Evolutionary conservation across 1,140 invertebrate species (phyloP), one percentile per base, ranked within the genome.

Genomic region (Drosophila equinoxialis): DNA sequence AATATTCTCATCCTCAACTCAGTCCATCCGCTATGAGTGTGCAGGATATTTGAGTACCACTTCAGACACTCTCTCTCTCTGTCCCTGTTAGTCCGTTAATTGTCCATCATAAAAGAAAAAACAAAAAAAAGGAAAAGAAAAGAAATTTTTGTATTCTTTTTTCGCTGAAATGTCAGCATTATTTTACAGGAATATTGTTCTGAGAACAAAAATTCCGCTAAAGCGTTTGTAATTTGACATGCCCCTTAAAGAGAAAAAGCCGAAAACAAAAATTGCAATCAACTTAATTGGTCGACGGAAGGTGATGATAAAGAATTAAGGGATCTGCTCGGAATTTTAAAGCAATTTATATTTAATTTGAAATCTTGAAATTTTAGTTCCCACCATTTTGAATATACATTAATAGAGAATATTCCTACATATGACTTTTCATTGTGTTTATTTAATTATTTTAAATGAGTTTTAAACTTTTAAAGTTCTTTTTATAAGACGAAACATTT

Each of bases 11-110:
- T 54, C 58, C 51, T 35, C 14, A 26, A 14, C 23, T n/a, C 11
- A 30, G 26, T 61, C 37, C 69, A 73, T 71, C 66, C 71, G 76
- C 79, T 77, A 76, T 79, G 83, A 86, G 83, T 79, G 39, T 87
- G 84, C 83, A 86, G 83, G 83, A 86, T 87, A 76, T 71, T 79
- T 65, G 74, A 77, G 75, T 62, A 77, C 75, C 75, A 59, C 75
- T 77, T 65, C 57, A 81, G 71, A 35, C 65, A 48, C 67, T 55
- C 26, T 33, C 20, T 23, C 62, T 42, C 62, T 42, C 65, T 35
- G 4, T 35, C 7, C 48, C 37, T 48, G n/a, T 37, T 42, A 37
- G 59, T 65, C 59, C 74, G 66, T 77, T 84, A 83, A 77, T 77
- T 77, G 74, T 77, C 39, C 74, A 30, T 65, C 79, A 68, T 77